Conservation (phyloP, 92 coral and sea anemone genomes). For the Micromussa lordhowensis region DNA sequence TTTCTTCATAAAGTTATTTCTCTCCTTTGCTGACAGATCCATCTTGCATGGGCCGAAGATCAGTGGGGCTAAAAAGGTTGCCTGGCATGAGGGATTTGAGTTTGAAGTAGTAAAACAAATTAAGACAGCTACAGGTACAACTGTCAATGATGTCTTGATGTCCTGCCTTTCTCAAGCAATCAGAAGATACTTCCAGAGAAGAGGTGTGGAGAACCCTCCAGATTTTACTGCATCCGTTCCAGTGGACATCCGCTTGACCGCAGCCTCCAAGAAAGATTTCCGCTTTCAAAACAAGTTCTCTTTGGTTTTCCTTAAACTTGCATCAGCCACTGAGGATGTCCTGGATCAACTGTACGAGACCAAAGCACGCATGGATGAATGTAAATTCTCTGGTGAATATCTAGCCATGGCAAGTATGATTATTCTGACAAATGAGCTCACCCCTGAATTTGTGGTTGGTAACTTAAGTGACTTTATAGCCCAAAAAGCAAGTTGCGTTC, state of each 20-base stretch:
- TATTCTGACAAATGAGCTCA: conserved; percentile 60
- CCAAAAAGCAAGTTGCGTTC: conserved; percentile 76
- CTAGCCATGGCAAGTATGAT: conserved; percentile 70
- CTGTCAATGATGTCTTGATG: conserved; percentile 93
- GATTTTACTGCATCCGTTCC: conserved; percentile 83
- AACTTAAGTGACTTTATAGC: conserved; percentile 57
- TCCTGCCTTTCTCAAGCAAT: conserved; percentile 82
- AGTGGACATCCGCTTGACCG: conserved; percentile 78
- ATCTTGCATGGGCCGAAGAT: conserved; percentile 82
- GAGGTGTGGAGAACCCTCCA: conserved; percentile 74
- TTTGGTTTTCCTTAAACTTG: conserved; percentile 69
- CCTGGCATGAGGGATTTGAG: conserved; percentile 80
- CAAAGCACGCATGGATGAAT: conserved; percentile 77
- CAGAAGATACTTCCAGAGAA: conserved; percentile 77
- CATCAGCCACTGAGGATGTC: conserved; percentile 68
- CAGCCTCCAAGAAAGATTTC: conserved; percentile 39
- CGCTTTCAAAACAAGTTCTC: conserved; percentile 84
- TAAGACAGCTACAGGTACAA: conserved; percentile 84
- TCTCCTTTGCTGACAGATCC: conserved; percentile 68
- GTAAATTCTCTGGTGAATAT: conserved; percentile 88
- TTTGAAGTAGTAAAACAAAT: conserved; percentile 76
- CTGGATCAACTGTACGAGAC: conserved; percentile 74
- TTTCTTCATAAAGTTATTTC: conserved; percentile 34
- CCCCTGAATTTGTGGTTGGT: conserved; percentile 69
- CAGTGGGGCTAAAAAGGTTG: conserved; percentile 82